Base-by-base conservation (phyloP, 2,888 invertebrate species). In the Drosophila meridionalis region DNA sequence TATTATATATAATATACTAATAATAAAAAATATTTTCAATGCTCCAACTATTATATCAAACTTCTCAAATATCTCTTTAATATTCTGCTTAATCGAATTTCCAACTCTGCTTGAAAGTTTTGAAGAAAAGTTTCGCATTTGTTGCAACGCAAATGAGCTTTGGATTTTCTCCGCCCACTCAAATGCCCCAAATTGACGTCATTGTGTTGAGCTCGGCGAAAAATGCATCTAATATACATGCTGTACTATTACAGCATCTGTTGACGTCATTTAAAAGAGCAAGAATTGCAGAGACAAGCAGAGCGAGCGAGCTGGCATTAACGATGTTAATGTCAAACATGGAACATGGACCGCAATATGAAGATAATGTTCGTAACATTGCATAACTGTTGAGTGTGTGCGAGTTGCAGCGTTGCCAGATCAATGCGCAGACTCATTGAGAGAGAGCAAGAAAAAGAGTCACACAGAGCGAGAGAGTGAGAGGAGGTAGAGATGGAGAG, bases 321-420 rank as follows among this genome's bases (percentile, higher is more conserved):
- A 28, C 12, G 12, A 59, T 74, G 71, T 57, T 70, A 43, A 58
- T 56, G 78, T 26, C 40, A 55, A 30, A n/a, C 26, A 28, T 36
- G 58, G 58, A 45, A n/a, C 36, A 78, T 67, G 66, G 43, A 66
- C 45, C 55, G 32, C 59, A 73, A 60, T 62, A 68, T 58, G 62
- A 59, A 38, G 30, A 32, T 9, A 28, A 43, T 59, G 45, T 45
- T 40, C 52, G 55, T 87, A 72, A 69, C 78, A 83, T 87, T 87
- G 88, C 89, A 88, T 86, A 89, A 86, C 73, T 89, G 89, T 89
- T 82, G 83, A 87, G 69, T 66, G 66, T 57, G 50, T 48, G 58
- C 32, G 50, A 32, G 67, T 48, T 78, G 83, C 79, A 84, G 65
- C 59, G 52, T 61, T 67, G 62, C 58, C 60, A 52, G 65, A 69